phyloP scores from a whole-genome alignment of 2,113 vertebrate species.

The Reinhardtius hippoglossoides region DNA sequence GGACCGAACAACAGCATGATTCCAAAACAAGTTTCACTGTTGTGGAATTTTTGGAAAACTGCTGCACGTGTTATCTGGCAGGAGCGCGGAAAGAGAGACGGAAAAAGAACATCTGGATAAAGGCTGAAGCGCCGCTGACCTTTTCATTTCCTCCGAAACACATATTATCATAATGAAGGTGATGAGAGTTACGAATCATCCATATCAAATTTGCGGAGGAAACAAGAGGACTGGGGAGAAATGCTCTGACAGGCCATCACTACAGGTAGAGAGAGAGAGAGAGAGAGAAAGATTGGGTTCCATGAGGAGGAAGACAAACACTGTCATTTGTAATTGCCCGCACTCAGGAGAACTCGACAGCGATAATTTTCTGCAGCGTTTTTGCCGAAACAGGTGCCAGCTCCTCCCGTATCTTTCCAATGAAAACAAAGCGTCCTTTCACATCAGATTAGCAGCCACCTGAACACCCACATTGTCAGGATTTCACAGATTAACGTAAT shows the following conservation, averaged over 20 bases:
- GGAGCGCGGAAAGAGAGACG: not conserved
- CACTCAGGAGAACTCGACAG: conserved; percentile 67
- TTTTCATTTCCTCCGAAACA: conserved; percentile 51
- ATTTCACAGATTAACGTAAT: conserved; percentile 80
- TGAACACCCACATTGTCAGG: conserved; percentile 76
- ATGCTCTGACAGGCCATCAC: conserved; percentile 65
- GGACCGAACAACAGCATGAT: not conserved
- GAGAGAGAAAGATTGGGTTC: conserved; percentile 59
- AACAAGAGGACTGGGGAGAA: conserved; percentile 37
- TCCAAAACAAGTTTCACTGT: conserved; percentile 12
- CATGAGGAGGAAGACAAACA: conserved; percentile 71
- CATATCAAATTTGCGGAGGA: conserved; percentile 52
- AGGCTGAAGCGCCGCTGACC: conserved; percentile 36
- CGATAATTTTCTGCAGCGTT: conserved; percentile 71
- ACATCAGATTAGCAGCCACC: conserved; percentile 76
- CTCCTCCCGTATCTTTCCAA: conserved; percentile 65
- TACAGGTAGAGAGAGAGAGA: conserved; percentile 19
- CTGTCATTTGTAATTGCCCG: conserved; percentile 78
- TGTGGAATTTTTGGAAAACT: conserved; percentile 26
- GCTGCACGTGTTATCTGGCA: not conserved
- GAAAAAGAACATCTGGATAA: conserved; percentile 47
- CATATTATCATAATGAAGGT: conserved; percentile 55
- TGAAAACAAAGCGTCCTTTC: conserved; percentile 75
- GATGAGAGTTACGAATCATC: conserved; percentile 60
- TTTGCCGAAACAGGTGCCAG: conserved; percentile 77